Percentiles rank a stretch among this genome's conserved stretches.
These are phyloP conservation scores for Sandelia bainsii DNA, from an alignment of 2,797 vertebrate genomes.

Conservation along the genomic window DNA sequence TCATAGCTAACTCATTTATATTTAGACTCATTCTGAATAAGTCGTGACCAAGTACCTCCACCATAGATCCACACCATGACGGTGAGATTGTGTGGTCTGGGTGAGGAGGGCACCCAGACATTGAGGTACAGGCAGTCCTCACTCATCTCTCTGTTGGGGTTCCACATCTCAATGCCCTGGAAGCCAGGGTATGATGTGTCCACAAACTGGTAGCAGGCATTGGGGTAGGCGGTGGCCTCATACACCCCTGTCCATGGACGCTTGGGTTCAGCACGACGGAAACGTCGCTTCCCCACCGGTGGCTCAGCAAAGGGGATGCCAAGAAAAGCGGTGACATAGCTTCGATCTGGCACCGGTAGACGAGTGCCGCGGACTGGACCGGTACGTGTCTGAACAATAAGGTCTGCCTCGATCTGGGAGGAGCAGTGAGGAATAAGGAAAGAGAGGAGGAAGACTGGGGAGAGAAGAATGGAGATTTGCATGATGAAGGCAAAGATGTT, in stretches of 20 bases:
- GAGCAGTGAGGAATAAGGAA: slow-evolving; percentile 66
- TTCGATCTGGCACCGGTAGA: slow-evolving; percentile 79
- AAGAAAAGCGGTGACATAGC: slow-evolving; percentile 87
- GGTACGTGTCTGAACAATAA: slow-evolving; percentile 81
- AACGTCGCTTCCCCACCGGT: slow-evolving; percentile 87
- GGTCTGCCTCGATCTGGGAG: slow-evolving; percentile 80
- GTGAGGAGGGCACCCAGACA: slow-evolving; percentile 88
- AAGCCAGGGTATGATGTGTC: slow-evolving; percentile 91
- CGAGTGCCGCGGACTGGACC: slow-evolving; percentile 86
- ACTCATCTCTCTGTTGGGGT: slow-evolving; percentile 92
- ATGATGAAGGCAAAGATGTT: slow-evolving; percentile 57
- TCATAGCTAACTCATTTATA: neutral
- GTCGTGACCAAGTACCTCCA: slow-evolving; percentile 81
- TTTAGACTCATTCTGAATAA: neutral
- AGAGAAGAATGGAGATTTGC: slow-evolving; percentile 65
- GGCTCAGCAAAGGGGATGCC: slow-evolving; percentile 93
- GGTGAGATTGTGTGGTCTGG: slow-evolving; percentile 84
- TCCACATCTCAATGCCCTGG: slow-evolving; percentile 94
- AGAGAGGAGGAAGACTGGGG: slow-evolving; percentile 54
- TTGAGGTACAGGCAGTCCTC: slow-evolving; percentile 96
- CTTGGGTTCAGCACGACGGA: slow-evolving; percentile 88
- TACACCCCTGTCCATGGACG: slow-evolving; percentile 84
- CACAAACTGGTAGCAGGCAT: slow-evolving; percentile 90
- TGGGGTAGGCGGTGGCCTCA: slow-evolving; percentile 84
- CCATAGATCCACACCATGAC: slow-evolving; percentile 98